Conservation (phyloP, 2,888 invertebrate genomes). For the Hypena proboscidalis region DNA sequence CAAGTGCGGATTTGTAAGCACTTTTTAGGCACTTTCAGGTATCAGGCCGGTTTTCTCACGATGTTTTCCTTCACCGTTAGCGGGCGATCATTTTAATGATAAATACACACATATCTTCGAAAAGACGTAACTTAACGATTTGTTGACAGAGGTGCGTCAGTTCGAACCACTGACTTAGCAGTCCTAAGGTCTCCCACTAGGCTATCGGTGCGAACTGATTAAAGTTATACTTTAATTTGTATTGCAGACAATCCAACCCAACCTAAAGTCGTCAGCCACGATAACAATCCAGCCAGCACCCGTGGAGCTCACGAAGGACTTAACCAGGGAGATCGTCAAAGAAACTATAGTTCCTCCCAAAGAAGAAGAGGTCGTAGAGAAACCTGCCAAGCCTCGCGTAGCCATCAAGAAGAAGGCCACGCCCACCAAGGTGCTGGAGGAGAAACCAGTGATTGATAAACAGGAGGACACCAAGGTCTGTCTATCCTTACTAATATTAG, state of each 20-base stretch:
- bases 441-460: constrained; percentile 57
- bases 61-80: no score
- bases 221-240: no score
- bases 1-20: no score
- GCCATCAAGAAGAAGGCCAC: constrained; percentile 59
- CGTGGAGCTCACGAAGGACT: constrained; percentile 53
- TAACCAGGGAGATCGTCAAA: constrained; percentile 60
- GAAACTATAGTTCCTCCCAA: constrained; percentile 42
- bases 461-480: constrained; percentile 65
- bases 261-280: constrained; percentile 74
- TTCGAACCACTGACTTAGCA: no score
- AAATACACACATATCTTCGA: no score
- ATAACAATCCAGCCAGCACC: constrained; percentile 69
- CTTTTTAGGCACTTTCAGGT: no score
- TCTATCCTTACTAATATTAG: neutral
- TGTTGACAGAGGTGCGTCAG: no score
- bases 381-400: constrained; percentile 55
- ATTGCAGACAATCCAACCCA: constrained; percentile 58
- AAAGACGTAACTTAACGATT: no score
- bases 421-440: constrained; percentile 59
- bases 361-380: constrained; percentile 59
- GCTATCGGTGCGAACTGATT: no score
- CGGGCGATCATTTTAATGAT: no score
- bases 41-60: no score
- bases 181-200: no score